Evolutionary conservation across 2,797 vertebrate genomes (phyloP).

Genomic region (Philypnodon macrostomus): DNA sequence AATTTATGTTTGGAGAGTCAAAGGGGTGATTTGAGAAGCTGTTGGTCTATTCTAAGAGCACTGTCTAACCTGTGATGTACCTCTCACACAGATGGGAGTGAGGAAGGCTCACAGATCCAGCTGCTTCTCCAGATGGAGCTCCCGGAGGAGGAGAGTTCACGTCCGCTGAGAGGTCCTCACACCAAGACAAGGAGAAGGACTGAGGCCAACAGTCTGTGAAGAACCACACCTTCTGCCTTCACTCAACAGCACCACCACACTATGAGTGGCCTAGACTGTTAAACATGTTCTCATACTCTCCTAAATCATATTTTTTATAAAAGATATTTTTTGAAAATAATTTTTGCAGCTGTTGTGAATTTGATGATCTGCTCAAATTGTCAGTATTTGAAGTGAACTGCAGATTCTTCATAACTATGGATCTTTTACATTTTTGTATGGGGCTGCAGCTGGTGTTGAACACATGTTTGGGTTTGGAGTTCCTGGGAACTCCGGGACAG

Average conservation of each 20-base stretch:
- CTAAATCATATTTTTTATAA: conserved; percentile 64
- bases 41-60: no score
- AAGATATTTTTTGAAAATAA: conserved; percentile 40
- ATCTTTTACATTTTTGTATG: conserved; percentile 84
- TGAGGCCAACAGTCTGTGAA: conserved; percentile 51
- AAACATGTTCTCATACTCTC: conserved; percentile 64
- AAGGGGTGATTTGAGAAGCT: no score
- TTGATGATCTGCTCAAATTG: conserved; percentile 52
- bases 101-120: conserved; percentile 45
- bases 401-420: conserved; percentile 71
- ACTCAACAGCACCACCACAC: conserved; percentile 47
- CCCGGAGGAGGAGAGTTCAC: conserved; percentile 66
- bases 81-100: conserved; percentile 64
- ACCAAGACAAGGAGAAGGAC: conserved; percentile 31
- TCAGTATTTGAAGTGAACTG: conserved; percentile 32
- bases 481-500: conserved; percentile 89
- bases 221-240: conserved; percentile 29
- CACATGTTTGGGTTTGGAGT: conserved; percentile 90
- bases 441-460: conserved; percentile 87
- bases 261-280: conserved; percentile 79
- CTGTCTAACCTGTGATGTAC: conserved; percentile 55
- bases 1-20: no score
- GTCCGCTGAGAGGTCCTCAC: conserved; percentile 45
- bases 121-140: conserved; percentile 59
- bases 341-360: conserved; percentile 52